These are phyloP conservation scores for Tinamus major DNA, from an alignment of 2,797 vertebrate species.

Conservation along the genomic window DNA sequence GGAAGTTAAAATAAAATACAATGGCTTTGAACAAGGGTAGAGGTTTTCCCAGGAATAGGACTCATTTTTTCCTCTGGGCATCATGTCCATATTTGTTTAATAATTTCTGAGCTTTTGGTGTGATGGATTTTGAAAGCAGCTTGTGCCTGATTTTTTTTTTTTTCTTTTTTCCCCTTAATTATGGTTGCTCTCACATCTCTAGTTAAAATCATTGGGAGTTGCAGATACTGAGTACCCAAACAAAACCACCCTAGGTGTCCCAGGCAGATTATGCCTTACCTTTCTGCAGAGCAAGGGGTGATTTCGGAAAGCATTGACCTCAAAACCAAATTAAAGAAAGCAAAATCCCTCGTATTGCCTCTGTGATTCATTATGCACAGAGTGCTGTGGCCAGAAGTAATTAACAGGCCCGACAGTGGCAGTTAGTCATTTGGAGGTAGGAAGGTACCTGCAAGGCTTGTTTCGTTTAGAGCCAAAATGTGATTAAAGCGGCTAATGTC, in stretches of 20 bases:
- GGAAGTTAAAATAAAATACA: conserved; percentile 19
- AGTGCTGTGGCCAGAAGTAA: conserved; percentile 54
- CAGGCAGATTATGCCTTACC: not conserved
- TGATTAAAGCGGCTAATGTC: conserved; percentile 38
- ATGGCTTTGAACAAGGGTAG: not conserved
- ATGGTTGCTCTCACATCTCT: not conserved
- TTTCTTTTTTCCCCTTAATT: not conserved
- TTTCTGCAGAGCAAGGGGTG: not conserved
- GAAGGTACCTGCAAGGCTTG: conserved; percentile 57
- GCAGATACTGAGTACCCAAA: not conserved
- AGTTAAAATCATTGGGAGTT: not conserved
- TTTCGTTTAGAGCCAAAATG: conserved; percentile 56
- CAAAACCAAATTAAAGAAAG: not conserved
- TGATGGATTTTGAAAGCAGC: not conserved
- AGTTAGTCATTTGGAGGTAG: conserved; percentile 53
- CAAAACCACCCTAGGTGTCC: not conserved
- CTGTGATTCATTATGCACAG: conserved; percentile 37
- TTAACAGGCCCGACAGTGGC: conserved; percentile 51
- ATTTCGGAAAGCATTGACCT: conserved; percentile 19
- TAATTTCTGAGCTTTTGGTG: conserved; percentile 2
- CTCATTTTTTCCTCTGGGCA: not conserved
- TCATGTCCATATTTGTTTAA: not conserved
- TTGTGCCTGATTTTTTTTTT: conserved; percentile 2
- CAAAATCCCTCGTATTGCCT: conserved; percentile 19
- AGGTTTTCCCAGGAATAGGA: not conserved